A percentile compares a stretch with the other conserved stretches of the same genome.
phyloP scores from a whole-genome alignment of 2,113 vertebrate species.

The Tragelaphus strepsiceros region DNA sequence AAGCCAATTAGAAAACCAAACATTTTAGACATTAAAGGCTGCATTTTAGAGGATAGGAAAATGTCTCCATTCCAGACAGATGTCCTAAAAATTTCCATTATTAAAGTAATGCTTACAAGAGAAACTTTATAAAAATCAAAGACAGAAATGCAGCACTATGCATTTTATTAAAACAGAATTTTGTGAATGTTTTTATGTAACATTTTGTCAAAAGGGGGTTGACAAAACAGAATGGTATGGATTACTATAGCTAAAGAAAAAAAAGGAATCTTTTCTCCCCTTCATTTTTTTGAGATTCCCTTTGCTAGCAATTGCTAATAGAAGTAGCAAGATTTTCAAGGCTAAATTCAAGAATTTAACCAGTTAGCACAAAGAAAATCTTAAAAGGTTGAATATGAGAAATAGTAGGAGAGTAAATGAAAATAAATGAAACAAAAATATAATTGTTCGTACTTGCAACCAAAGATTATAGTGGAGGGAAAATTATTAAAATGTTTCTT shows the following conservation, averaged over 20 bases:
- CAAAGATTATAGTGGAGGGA: background rate
- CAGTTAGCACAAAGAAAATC: background rate
- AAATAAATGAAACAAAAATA: background rate
- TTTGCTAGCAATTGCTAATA: background rate
- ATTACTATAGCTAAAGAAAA: background rate
- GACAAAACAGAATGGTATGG: background rate
- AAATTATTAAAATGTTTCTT: background rate
- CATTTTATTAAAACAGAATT: background rate
- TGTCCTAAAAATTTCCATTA: background rate
- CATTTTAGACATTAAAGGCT: background rate
- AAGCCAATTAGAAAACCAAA: background rate
- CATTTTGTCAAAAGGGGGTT: background rate
- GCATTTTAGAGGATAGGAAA: background rate
- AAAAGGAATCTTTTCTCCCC: background rate
- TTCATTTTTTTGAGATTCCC: background rate
- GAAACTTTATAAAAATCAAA: background rate
- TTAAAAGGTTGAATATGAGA: background rate
- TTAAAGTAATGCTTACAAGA: background rate
- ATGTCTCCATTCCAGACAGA: background rate
- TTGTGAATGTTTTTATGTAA: background rate
- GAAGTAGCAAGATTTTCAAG: background rate
- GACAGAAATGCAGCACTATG: background rate
- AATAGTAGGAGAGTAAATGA: background rate
- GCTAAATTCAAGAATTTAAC: background rate
- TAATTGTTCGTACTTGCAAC: background rate